Percentiles rank a stretch among this genome's conserved stretches.
phyloP scores from a whole-genome alignment of 2,888 invertebrate species.

The Agrilus biguttatus region DNA sequence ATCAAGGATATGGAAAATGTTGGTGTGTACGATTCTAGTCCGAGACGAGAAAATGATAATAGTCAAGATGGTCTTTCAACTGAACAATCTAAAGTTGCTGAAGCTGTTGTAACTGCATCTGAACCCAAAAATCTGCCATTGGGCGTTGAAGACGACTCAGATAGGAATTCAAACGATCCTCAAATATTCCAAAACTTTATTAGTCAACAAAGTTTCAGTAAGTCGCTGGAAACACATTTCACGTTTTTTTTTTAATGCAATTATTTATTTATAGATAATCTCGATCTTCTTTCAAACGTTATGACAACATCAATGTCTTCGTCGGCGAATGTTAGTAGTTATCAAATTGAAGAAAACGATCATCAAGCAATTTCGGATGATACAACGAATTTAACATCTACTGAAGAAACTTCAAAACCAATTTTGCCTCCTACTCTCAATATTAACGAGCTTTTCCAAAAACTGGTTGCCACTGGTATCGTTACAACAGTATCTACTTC shows the following conservation, averaged over 20 bases:
- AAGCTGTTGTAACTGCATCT: slow-evolving; percentile 20
- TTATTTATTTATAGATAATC: slow-evolving; percentile 27
- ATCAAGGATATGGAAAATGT: slow-evolving; percentile 62
- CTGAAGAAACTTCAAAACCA: slow-evolving; percentile 22
- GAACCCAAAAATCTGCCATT: slow-evolving; percentile 10
- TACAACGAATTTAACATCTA: slow-evolving; percentile 15
- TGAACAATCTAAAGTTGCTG: slow-evolving; percentile 14
- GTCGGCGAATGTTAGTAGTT: slow-evolving; percentile 36
- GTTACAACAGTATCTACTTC: slow-evolving; percentile 31
- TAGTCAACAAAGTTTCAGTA: slow-evolving; percentile 24
- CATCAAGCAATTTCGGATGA: slow-evolving; percentile 1
- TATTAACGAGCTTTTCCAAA: slow-evolving; percentile 71
- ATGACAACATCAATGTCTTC: slow-evolving; percentile 47
- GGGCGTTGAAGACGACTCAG: slow-evolving; percentile 19
- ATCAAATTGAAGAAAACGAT: slow-evolving; percentile 32
- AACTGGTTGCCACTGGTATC: slow-evolving; percentile 74
- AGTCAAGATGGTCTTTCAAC: slow-evolving; percentile 14
- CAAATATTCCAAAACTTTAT: slow-evolving; percentile 23
- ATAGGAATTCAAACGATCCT: slow-evolving; percentile 26
- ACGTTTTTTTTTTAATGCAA: neutral
- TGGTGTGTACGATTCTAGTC: slow-evolving; percentile 20
- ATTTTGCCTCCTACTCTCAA: slow-evolving; percentile 34
- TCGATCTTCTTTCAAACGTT: slow-evolving; percentile 52
- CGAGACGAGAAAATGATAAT: slow-evolving; percentile 16
- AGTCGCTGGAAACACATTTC: slow-evolving; percentile 11